Conservation (phyloP, 1,140 invertebrate species). For the Papilio aristodemus region DNA sequence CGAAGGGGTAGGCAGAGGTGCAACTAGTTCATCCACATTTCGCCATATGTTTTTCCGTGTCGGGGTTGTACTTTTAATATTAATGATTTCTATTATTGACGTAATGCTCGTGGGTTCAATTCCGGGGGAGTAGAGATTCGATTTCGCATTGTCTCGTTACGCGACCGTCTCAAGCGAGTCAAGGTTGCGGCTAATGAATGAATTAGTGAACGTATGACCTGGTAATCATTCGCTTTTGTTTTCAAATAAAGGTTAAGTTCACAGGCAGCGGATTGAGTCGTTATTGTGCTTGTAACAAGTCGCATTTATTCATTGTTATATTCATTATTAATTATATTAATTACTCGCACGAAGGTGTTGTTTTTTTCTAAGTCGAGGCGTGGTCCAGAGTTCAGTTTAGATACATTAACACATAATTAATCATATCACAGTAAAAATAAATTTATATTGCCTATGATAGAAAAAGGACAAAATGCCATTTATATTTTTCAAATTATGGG, state of each 20-base stretch:
- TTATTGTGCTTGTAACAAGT: slow-evolving; percentile 4
- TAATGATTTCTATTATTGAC: neutral
- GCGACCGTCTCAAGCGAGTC: slow-evolving; percentile 38
- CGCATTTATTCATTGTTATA: slow-evolving; percentile 27
- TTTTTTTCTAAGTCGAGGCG: neutral
- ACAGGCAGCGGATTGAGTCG: slow-evolving; percentile 36
- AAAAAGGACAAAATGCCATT: too few species aligned
- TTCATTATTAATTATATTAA: slow-evolving; percentile 12
- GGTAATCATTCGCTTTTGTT: slow-evolving; percentile 44
- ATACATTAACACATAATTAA: neutral
- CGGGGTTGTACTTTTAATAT: slow-evolving; percentile 6
- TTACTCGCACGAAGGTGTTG: neutral
- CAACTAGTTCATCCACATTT: too few species aligned
- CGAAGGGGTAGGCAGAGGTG: too few species aligned
- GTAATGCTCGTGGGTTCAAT: slow-evolving; percentile 42
- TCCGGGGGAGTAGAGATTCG: slow-evolving; percentile 46
- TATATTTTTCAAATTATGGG: too few species aligned
- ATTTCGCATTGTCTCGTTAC: slow-evolving; percentile 54
- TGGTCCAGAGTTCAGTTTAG: neutral
- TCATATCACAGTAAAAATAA: neutral
- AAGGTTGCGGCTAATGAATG: slow-evolving; percentile 49
- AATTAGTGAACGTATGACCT: slow-evolving; percentile 44
- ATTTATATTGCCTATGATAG: too few species aligned
- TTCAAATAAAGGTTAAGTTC: slow-evolving; percentile 52
- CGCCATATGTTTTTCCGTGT: too few species aligned